Evolutionary conservation across 2,797 vertebrate genomes (phyloP), one percentile per base, ranked within the genome.

Genomic region (Pangasius djambal): DNA sequence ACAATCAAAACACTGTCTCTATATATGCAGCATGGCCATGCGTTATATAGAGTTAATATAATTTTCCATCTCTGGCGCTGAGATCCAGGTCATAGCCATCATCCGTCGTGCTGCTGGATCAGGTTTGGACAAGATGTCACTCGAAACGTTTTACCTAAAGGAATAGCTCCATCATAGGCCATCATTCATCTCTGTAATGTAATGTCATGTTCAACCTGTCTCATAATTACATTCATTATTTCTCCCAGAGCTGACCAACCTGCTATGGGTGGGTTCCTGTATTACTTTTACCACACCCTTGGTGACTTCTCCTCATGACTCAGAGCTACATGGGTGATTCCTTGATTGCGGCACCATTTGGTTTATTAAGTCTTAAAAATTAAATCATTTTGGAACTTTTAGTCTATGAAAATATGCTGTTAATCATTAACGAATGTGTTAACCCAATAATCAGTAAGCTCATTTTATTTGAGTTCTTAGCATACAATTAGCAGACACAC

Each of bases 141-240:
- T n/a, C 4, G 61, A 65, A 84, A 52, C 15, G 15, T 65, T 44
- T 79, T 59, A 70, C 28, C 37, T 69, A 7, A 70, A 59, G 28
- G n/a, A 83, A 75, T 61, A 69, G 20, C 28, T 83, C 9, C 59
- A 20, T 37, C 28, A 28, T 61, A 40, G 34, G 61, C 28, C 82
- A 9, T 75, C 52, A 31, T 16, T 70, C 50, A 12, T 84, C 31
- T 61, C 15, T 72, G 31, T 18, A 83, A 83, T 48, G 48, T 48
- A 48, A 48, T 48, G 52, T 81, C 82, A 40, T 31, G 50, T 34
- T 48, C 37, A 78, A 81, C 83, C 74, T 34, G 59, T 78, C 74
- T 79, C 28, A n/a, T 88, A 78, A 88, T 85, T 78, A 40, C 48
- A 70, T 31, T 34, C 1, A 52, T 79, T 67, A 50, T 78, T 79